Evolutionary conservation across 2,797 vertebrate species (phyloP).

Genomic region (Anomalospiza imberbis): DNA sequence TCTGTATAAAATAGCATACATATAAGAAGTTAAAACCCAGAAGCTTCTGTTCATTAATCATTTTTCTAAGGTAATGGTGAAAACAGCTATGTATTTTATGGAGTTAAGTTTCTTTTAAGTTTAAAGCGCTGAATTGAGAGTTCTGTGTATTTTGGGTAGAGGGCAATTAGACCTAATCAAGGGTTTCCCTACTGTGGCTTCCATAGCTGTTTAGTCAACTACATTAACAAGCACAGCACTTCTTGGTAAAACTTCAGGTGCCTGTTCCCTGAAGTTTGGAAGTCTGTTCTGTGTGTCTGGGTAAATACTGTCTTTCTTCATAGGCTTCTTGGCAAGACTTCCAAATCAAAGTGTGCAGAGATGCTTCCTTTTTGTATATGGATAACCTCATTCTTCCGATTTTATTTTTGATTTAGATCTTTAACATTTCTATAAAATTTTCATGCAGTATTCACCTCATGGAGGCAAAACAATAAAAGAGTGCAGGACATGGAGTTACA

Average conservation of each 20-base stretch:
- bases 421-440: not conserved
- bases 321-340: not conserved
- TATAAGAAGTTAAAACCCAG: not conserved
- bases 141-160: not conserved
- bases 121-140: not conserved
- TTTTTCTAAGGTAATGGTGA: not conserved
- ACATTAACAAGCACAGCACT: not conserved
- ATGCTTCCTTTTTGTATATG: not conserved
- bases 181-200: not conserved
- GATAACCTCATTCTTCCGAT: not conserved
- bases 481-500: not conserved
- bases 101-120: not conserved
- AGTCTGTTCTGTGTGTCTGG: not conserved
- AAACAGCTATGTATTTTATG: not conserved
- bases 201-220: not conserved
- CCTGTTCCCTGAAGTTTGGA: not conserved
- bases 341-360: not conserved
- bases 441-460: not conserved
- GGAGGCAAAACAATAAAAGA: not conserved
- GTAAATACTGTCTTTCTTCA: not conserved
- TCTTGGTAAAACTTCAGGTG: not conserved
- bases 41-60: not conserved
- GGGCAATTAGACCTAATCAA: not conserved
- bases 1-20: not conserved
- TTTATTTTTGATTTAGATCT: not conserved